Conservation (phyloP, 2,113 vertebrate species). For the Triplophysa rosa region DNA sequence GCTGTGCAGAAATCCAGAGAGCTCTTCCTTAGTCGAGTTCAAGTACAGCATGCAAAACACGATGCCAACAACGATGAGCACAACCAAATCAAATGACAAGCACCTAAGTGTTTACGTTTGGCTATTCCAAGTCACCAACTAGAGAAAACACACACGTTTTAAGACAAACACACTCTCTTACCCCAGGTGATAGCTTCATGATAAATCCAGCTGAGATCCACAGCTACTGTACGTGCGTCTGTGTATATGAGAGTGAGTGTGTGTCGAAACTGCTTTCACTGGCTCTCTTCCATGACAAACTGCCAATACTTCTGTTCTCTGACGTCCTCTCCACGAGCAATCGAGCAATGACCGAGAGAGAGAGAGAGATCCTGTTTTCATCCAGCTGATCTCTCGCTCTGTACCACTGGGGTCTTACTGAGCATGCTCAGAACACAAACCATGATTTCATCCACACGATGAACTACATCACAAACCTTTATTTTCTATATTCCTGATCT, state of each 20-base stretch:
- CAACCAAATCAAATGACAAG: not conserved
- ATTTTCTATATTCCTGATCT: too few species aligned
- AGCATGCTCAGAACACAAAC: constrained; percentile 46
- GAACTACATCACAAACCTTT: not conserved
- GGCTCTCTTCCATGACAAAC: constrained; percentile 34
- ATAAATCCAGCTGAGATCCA: constrained; percentile 4
- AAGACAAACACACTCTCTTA: not conserved
- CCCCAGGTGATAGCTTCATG: constrained; percentile 17
- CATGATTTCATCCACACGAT: not conserved
- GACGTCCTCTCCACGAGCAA: constrained; percentile 9
- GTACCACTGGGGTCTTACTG: constrained; percentile 12
- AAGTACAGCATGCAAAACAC: not conserved
- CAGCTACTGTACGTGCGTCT: not conserved
- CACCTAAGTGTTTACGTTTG: too few species aligned
- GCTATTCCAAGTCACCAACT: not conserved
- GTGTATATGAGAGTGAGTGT: not conserved
- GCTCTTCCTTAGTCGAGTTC: not conserved
- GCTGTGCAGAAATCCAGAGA: not conserved
- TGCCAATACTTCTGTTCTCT: constrained; percentile 28
- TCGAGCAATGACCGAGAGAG: not conserved
- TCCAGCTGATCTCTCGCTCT: constrained; percentile 30
- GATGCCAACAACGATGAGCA: not conserved
- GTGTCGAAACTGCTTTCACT: constrained; percentile 33
- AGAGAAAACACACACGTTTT: not conserved
- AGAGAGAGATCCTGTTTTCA: constrained; percentile 10